Evolutionary conservation across 2,113 vertebrate genomes (phyloP), one percentile per base, ranked within the genome.

Genomic region (Daubentonia madagascariensis): DNA sequence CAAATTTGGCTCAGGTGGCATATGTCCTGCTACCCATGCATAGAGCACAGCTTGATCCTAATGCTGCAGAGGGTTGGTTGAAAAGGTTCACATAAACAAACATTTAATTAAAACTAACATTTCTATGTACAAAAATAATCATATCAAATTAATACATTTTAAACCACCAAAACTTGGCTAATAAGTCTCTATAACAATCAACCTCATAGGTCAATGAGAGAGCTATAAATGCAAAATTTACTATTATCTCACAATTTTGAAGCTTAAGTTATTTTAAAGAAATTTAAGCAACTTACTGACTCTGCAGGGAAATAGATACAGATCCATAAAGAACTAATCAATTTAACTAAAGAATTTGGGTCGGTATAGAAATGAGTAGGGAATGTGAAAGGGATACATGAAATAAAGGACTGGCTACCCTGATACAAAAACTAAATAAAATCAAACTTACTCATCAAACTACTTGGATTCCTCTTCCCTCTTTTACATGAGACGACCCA

Each of bases 201-300:
- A 67, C 8, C 48, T 92, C 22, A 48, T 1, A 63, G 43, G 52
- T 59, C 57, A 85, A 52, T 61, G 32, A 94, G 45, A 90, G n/a
- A 89, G 32, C 16, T 78, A 78, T 43, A 91, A 76, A 72, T 72
- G 65, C 6, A 50, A 4, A 63, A 67, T 25, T 94, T 85, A 81
- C 52, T 73, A 43, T 65, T 79, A 59, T 8, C 35, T 48, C 37
- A 75, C 17, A 85, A 84, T 52, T 96, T 65, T 63, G 61, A 94
- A 91, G 84, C 48, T 70, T 68, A 20, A 65, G 54, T 54, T 73
- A 10, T 81, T 86, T 93, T 87, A 87, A 86, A 97, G 79, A 79
- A 79, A 43, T 81, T n/a, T n/a, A n/a, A n/a, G n/a, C n/a, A n/a
- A 85, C n/a, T 80, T 94, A 68, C 3, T 75, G 8, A 11, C 20